Base-by-base conservation (phyloP, 2,113 vertebrate genomes). In the Panthera uncia region DNA sequence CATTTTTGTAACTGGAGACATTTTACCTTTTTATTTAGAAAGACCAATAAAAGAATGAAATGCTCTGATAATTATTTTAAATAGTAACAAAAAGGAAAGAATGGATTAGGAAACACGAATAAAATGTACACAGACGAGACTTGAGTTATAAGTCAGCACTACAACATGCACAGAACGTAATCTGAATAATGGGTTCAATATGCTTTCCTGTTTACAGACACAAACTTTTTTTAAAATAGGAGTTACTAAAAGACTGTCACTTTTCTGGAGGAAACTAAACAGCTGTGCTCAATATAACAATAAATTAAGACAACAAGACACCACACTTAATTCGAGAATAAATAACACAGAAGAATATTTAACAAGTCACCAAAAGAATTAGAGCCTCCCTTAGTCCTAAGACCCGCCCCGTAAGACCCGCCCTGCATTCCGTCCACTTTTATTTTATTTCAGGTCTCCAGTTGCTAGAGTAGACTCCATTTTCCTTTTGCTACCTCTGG, bases 401-500 rank as follows among this genome's bases (percentile, higher is more conserved):
- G 16, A 63, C 63, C 57, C 13, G 23, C 80, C 73, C 38, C 8
- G 45, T 63, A 52, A 80, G 25, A 63, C 63, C 57, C 13, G 23
- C 80, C 73, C 38, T 84, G 10, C 0, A 23, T 82, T 87, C 86
- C 87, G 18, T 7, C 80, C 69, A 66, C 6, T 71, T 27, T n/a
- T 33, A 61, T 33, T 73, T 85, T 29, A 66, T 36, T 68, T 85
- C 73, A 71, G 57, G 65, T 55, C 48, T 84, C 82, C 85, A n/a
- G 36, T 19, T 68, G 55, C 81, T 31, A 21, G 33, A 12, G 36
- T 9, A 90, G 68, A 55, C 2, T 48, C 14, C 85, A 71, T 89
- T 97, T 97, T 93, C 95, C 95, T 36, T 97, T 98, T 93, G 94
- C 96, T 99, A 99, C 99, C 99, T 99, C 97, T 99, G 93, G 98